Percentiles rank a stretch among this genome's conserved stretches.
phyloP scores from a whole-genome alignment of 2,113 vertebrate species.

The Piaya cayana region DNA sequence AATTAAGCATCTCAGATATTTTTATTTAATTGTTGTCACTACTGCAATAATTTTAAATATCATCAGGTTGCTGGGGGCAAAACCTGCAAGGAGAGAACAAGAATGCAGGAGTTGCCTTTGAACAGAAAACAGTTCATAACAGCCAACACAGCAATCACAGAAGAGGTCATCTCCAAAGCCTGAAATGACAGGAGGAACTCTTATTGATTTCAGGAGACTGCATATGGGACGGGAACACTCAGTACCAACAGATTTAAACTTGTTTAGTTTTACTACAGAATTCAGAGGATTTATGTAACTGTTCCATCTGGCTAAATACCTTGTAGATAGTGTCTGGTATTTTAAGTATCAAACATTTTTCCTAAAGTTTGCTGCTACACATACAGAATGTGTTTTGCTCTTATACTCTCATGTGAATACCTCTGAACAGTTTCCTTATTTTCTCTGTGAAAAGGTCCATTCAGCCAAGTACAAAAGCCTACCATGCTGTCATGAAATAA shows the following conservation, averaged over 20 bases:
- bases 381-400: background rate
- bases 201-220: background rate
- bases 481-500: background rate
- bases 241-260: background rate
- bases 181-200: background rate
- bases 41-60: background rate
- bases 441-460: background rate
- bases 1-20: background rate
- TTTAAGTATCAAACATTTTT: constrained; percentile 15
- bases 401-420: background rate
- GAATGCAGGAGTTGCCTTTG: background rate
- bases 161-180: background rate
- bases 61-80: background rate
- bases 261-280: background rate
- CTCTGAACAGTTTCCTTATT: background rate
- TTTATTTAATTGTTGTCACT: background rate
- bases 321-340: background rate
- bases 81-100: background rate
- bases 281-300: background rate
- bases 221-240: background rate
- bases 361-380: background rate
- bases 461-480: background rate
- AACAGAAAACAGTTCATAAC: background rate
- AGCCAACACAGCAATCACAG: background rate
- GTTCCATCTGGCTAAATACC: background rate